Evolutionary conservation across 2,888 invertebrate species (phyloP).

Genomic region (Masnerella sp.): DNA sequence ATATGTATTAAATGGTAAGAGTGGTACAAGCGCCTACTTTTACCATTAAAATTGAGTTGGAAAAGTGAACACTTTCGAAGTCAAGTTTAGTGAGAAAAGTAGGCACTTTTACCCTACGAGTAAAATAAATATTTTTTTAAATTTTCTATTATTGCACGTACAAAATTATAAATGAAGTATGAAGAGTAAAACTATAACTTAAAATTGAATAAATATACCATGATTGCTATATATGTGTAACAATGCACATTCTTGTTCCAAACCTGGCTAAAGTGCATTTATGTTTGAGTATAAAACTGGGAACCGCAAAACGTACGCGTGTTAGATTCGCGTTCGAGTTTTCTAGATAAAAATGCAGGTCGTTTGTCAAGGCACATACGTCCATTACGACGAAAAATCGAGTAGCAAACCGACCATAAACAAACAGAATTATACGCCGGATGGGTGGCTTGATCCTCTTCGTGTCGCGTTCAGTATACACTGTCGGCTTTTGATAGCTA

Average conservation of each 20-base stretch:
- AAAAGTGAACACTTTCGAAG: too few relatives aligned
- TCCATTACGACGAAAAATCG: constrained; percentile 76
- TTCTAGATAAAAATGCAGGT: constrained; percentile 63
- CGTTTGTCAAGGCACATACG: constrained; percentile 73
- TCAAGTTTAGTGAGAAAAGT: too few relatives aligned
- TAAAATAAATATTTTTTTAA: too few relatives aligned
- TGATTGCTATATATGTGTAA: too few relatives aligned
- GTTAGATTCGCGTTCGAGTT: constrained; percentile 38
- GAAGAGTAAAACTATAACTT: too few relatives aligned
- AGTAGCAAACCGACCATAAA: constrained; percentile 73
- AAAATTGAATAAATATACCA: too few relatives aligned
- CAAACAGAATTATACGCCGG: constrained; percentile 75
- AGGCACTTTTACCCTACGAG: too few relatives aligned
- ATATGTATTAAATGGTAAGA: too few relatives aligned
- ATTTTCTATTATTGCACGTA: too few relatives aligned
- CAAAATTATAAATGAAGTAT: too few relatives aligned
- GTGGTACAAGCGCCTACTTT: too few relatives aligned
- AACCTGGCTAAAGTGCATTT: constrained; percentile 44
- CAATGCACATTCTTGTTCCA: constrained; percentile 35
- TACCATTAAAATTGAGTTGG: too few relatives aligned
- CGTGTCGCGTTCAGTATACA: constrained; percentile 58
- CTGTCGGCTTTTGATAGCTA: constrained; percentile 57
- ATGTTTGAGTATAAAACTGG: constrained; percentile 31
- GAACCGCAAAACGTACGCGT: constrained; percentile 30
- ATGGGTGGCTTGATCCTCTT: constrained; percentile 64